Percentiles rank a stretch among this genome's conserved stretches.
Conservation (phyloP, 2,113 vertebrate genomes). For the Orientallactaga bullata region DNA sequence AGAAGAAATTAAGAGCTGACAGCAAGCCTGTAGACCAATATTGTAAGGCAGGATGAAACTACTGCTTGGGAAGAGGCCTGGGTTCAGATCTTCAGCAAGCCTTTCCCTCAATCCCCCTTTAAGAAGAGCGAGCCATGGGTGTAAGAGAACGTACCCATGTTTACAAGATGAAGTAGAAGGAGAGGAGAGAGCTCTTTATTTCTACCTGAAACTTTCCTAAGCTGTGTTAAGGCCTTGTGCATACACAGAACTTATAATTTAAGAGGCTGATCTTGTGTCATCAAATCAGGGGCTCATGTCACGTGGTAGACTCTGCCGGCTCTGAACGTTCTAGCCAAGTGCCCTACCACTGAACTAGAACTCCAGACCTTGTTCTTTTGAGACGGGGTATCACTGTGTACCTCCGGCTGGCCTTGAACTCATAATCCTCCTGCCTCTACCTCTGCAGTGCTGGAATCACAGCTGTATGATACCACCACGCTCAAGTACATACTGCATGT, state of each 20-base stretch:
- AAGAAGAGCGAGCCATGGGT: neutral
- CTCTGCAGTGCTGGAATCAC: neutral
- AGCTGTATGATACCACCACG: neutral
- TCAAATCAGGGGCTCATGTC: too few relatives aligned
- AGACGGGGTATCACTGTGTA: neutral
- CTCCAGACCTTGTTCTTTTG: neutral
- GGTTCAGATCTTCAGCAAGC: neutral
- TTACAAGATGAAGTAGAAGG: neutral
- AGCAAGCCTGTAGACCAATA: fast-evolving
- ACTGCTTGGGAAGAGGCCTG: neutral
- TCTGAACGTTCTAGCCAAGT: neutral
- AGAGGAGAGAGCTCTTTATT: neutral
- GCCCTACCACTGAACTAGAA: neutral
- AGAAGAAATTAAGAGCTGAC: neutral
- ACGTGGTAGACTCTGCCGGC: too few relatives aligned
- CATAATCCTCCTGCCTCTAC: neutral
- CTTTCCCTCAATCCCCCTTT: neutral
- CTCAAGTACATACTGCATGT: neutral
- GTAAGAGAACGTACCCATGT: neutral
- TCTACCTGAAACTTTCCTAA: neutral
- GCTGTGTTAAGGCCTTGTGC: neutral
- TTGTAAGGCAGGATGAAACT: neutral
- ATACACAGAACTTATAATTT: neutral
- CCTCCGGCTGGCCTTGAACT: neutral
- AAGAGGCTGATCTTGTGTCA: neutral